phyloP scores from a whole-genome alignment of 2,113 vertebrate genomes.

The Hylia prasina region DNA sequence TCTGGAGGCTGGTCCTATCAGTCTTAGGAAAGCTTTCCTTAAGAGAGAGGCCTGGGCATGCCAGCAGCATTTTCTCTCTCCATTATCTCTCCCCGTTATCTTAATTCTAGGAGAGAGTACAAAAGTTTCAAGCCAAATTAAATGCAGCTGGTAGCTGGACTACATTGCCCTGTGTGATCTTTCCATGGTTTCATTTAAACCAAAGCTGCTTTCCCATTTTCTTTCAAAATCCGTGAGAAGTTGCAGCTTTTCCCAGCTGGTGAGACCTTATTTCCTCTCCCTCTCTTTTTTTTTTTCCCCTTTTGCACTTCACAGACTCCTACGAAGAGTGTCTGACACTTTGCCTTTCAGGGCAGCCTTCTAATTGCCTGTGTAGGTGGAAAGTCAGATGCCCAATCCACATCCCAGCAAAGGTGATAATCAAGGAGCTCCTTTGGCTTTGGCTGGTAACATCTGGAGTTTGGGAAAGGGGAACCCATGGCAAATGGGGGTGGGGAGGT shows the following conservation, averaged over 20 bases:
- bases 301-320: slow-evolving; percentile 39
- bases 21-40: not conserved
- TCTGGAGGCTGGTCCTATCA: not conserved
- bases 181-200: not conserved
- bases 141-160: not conserved
- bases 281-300: not conserved
- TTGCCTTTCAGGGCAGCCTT: not conserved
- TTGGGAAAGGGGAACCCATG: not conserved
- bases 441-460: slow-evolving; percentile 14
- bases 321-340: slow-evolving; percentile 53
- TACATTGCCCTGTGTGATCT: not conserved
- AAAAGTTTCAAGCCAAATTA: not conserved
- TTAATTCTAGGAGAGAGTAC: not conserved
- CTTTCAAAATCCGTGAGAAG: not conserved
- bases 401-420: slow-evolving; percentile 44
- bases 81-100: not conserved
- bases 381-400: slow-evolving; percentile 54
- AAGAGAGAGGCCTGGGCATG: not conserved
- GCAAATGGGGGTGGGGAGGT: not conserved
- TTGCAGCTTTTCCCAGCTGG: not conserved
- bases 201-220: not conserved
- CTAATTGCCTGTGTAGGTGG: not conserved
- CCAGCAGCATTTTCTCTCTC: not conserved
- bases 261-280: not conserved
- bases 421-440: not conserved